Evolutionary conservation across 2,888 invertebrate species (phyloP), one percentile per base, ranked within the genome.

Genomic region (Linyphia triangularis): DNA sequence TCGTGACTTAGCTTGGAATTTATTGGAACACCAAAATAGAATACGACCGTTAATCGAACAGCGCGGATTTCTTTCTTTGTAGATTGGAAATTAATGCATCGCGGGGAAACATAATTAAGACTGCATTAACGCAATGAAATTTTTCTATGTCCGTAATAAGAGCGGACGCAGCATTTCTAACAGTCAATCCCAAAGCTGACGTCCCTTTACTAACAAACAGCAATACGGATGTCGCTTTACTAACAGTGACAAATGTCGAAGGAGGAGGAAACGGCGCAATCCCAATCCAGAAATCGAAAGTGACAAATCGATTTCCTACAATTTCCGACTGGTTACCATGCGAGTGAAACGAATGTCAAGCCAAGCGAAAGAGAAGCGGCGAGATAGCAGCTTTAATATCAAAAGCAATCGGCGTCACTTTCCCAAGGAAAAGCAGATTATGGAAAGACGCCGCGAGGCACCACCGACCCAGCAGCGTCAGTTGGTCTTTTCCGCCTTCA

Each of bases 301-400:
- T 63, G 77, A 40, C 24, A 43, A 79, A 79, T 79, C 67, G 9
- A 10, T 24, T 33, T 51, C 51, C 22, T 57, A 33, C 70, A 57
- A 81, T 81, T 81, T 81, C 81, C 81, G 69, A 22, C 24, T 57
- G 26, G 70, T 81, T 81, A 70, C 33, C 43, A 16, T 26, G 10
- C 43, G 22, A 37, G 81, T 16, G 67, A 81, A 81, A 81, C 51
- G 57, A 51, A 57, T 81, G 28, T 13, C 65, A 43, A 37, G 28
- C 28, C n/a, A 40, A 6, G 19, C 40, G 43, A 26, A 9, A 10
- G 7, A 9, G 67, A 30, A 51, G 24, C 59, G 16, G 30, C 19
- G 19, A 40, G 13, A 7, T 40, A 40, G 13, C 7, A 40, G 26
- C 26, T 26, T 61, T 26, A n/a, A 61, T 61, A 61, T 61, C 24